phyloP scores from a whole-genome alignment of 2,113 vertebrate species.

The Athene noctua region DNA sequence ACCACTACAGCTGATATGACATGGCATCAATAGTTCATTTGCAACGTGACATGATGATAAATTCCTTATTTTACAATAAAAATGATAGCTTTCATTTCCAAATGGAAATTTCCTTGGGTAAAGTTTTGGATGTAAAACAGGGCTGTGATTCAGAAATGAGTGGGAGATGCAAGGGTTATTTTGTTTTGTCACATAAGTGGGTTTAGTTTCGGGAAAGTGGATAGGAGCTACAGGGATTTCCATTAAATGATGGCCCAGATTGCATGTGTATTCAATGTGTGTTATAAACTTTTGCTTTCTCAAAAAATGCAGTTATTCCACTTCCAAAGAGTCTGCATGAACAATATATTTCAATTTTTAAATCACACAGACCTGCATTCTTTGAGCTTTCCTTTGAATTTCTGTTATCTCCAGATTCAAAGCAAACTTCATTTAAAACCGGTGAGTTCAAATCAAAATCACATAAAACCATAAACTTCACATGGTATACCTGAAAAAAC shows the following conservation, averaged over 20 bases:
- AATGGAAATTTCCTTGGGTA: not conserved
- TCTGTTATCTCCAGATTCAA: constrained; percentile 56
- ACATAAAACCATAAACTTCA: constrained; percentile 50
- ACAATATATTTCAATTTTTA: constrained; percentile 48
- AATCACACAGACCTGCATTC: constrained; percentile 4
- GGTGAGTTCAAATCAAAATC: constrained; percentile 58
- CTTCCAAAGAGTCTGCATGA: constrained; percentile 25
- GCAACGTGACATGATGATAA: not conserved
- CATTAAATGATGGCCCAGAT: constrained; percentile 23
- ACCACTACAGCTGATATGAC: not conserved
- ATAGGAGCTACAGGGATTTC: constrained; percentile 30
- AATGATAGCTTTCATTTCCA: not conserved
- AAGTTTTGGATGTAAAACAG: not conserved
- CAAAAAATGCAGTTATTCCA: constrained; percentile 26
- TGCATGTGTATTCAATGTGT: constrained; percentile 35
- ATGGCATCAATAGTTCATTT: not conserved
- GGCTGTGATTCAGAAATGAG: not conserved
- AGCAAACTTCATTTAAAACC: constrained; percentile 58
- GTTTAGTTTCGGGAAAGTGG: not conserved
- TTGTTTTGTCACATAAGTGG: not conserved
- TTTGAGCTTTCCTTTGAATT: constrained; percentile 57
- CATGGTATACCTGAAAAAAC: constrained; percentile 30
- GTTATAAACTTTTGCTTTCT: constrained; percentile 46
- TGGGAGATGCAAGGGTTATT: not conserved
- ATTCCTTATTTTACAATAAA: not conserved